Base-by-base conservation (phyloP, 2,797 vertebrate genomes). In the Malurus leucopterus region DNA sequence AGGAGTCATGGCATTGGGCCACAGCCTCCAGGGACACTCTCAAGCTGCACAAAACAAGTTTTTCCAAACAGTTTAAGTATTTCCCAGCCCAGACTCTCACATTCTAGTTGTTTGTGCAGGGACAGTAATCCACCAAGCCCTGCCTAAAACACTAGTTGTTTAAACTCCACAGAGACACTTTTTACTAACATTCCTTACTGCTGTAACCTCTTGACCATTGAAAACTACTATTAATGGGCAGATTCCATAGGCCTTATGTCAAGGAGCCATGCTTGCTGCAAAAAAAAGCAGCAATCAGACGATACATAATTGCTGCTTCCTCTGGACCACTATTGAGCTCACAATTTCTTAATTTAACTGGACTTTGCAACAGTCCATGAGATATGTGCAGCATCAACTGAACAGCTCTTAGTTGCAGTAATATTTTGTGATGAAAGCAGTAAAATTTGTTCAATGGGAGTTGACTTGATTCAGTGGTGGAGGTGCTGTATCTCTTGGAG, bases 101-200 rank as follows among this genome's bases (percentile, higher is more conserved):
- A 95, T 94, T 92, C 89, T 93, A 86, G 93, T 95, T 95, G 93
- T 95, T 95, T 95, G 93, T 95, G 89, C 94, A 92, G 92, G 91
- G 93, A 95, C 87, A 89, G 93, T 77, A 93, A 92, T 91, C 96
- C 93, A 92, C 91, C 90, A 79, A 87, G 91, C 74, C 91, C 85
- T 93, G 93, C 72, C 92, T 88, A 81, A 89, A 91, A 86, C 70
- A 90, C 78, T 88, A 83, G 90, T 95, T 94, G 69, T 91, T 94
- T 92, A 92, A 92, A 95, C 92, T 95, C 94, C 93, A 79, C 77
- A 82, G 94, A 88, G 93, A 94, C 87, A 54, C 93, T 86, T 94
- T 94, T 94, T 86, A 49, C 83, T 82, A 81, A 86, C 91, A 93
- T 92, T 91, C 85, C 89, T 92, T 49, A 63, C 82, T 83, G 51